phyloP scores from a whole-genome alignment of 2,113 vertebrate genomes.

The Gasterosteus aculeatus region DNA sequence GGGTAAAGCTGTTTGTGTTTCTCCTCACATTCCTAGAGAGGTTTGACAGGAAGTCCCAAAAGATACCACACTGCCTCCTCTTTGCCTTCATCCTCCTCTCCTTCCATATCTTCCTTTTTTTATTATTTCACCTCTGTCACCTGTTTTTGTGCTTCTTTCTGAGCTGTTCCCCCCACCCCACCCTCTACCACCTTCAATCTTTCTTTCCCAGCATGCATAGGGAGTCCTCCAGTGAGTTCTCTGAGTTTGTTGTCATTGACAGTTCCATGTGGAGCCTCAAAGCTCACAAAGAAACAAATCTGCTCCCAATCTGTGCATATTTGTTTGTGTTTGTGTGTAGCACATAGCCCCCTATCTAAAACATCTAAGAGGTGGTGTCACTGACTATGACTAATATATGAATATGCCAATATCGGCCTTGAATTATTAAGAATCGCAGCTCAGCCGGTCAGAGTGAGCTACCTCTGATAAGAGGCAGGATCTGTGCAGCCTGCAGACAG shows the following conservation, averaged over 20 bases:
- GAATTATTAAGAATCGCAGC: slow-evolving; percentile 57
- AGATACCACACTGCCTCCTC: slow-evolving; percentile 62
- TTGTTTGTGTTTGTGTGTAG: slow-evolving; percentile 11
- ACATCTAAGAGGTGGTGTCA: slow-evolving; percentile 22
- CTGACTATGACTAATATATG: slow-evolving; percentile 36
- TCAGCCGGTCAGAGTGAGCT: slow-evolving; percentile 31
- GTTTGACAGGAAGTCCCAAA: slow-evolving; percentile 84
- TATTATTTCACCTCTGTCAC: slow-evolving; percentile 20
- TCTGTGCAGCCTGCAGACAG: slow-evolving; percentile 42
- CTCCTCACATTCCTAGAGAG: slow-evolving; percentile 81
- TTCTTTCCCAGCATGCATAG: slow-evolving; percentile 65
- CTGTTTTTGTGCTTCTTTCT: slow-evolving; percentile 8
- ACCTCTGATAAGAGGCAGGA: slow-evolving; percentile 31
- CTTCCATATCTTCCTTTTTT: slow-evolving; percentile 34
- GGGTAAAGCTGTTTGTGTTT: slow-evolving; percentile 78
- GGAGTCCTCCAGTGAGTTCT: slow-evolving; percentile 53
- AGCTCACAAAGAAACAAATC: slow-evolving; percentile 64
- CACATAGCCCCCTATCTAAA: background rate
- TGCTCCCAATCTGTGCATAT: slow-evolving; percentile 45
- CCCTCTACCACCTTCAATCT: slow-evolving; percentile 44
- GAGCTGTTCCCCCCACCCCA: background rate
- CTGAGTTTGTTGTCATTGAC: slow-evolving; percentile 65
- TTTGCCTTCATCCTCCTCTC: slow-evolving; percentile 10
- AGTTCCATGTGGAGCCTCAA: slow-evolving; percentile 63
- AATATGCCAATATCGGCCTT: slow-evolving; percentile 52